Conservation (phyloP, 2,113 vertebrate species). For the Hystrix brachyura region DNA sequence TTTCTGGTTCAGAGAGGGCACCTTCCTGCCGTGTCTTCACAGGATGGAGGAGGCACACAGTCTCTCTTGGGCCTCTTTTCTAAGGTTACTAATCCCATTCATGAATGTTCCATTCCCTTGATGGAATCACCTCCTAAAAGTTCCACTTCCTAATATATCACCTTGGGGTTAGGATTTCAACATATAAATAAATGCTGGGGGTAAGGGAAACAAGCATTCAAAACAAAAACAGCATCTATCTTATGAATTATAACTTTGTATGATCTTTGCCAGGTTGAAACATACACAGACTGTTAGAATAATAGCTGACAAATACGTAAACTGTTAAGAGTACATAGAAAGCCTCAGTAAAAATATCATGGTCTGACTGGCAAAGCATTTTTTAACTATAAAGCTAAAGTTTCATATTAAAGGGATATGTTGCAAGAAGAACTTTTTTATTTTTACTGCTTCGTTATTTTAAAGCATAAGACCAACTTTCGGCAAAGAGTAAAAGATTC, state of each 20-base stretch:
- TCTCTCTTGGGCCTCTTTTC: neutral
- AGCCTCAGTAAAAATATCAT: slow-evolving; percentile 25
- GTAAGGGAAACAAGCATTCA: neutral
- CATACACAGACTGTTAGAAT: slow-evolving; percentile 28
- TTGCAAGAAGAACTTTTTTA: neutral
- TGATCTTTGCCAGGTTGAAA: slow-evolving; percentile 43
- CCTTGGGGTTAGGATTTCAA: neutral
- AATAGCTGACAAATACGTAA: neutral
- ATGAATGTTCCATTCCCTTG: neutral
- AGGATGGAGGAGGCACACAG: too few species aligned
- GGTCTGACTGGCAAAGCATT: neutral
- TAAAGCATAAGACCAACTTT: slow-evolving; percentile 5
- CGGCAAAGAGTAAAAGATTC: neutral
- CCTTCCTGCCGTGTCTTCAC: neutral
- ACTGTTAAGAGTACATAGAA: neutral
- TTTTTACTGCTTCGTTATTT: slow-evolving; percentile 14
- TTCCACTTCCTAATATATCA: neutral
- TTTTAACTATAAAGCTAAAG: slow-evolving; percentile 4
- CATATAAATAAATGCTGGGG: neutral
- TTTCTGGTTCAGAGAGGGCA: neutral
- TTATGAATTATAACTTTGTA: neutral
- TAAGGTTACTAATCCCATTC: neutral
- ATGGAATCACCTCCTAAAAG: neutral
- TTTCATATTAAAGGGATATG: neutral
- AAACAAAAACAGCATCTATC: neutral